Evolutionary conservation across 53 echinoderm and acorn worm species (phyloP).

Genomic region (Pentamera pediparva): DNA sequence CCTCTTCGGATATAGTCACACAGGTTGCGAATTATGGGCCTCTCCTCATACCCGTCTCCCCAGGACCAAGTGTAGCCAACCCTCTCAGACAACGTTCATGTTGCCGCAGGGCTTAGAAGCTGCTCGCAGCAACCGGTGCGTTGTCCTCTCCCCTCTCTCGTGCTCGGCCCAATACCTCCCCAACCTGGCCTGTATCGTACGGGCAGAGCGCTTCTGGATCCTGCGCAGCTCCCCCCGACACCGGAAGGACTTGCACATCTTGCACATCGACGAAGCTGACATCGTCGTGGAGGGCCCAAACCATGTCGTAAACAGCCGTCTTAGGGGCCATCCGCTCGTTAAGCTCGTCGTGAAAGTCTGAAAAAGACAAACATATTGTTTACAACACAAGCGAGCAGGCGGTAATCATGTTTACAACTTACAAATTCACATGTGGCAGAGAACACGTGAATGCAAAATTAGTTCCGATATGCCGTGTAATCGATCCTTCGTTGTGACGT

Average conservation of each 20-base stretch:
- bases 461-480: no score
- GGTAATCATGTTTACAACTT: no score
- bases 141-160: neutral
- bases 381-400: no score
- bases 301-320: neutral
- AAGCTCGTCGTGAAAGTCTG: neutral
- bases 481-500: no score
- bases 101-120: neutral
- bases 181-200: neutral
- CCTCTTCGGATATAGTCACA: no score
- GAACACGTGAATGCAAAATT: no score
- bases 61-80: no score
- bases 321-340: neutral
- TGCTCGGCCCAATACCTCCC: neutral
- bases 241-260: slow-evolving; percentile 2
- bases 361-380: neutral
- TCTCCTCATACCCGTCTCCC: no score
- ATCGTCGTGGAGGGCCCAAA: neutral
- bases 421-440: no score
- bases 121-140: neutral
- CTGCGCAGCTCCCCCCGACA: neutral
- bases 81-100: no score
- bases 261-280: neutral
- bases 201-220: neutral
- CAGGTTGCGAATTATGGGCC: no score